A percentile compares a stretch with the other conserved stretches of the same genome.
Conservation (phyloP, 2,797 vertebrate species). For the Ispidina picta region DNA sequence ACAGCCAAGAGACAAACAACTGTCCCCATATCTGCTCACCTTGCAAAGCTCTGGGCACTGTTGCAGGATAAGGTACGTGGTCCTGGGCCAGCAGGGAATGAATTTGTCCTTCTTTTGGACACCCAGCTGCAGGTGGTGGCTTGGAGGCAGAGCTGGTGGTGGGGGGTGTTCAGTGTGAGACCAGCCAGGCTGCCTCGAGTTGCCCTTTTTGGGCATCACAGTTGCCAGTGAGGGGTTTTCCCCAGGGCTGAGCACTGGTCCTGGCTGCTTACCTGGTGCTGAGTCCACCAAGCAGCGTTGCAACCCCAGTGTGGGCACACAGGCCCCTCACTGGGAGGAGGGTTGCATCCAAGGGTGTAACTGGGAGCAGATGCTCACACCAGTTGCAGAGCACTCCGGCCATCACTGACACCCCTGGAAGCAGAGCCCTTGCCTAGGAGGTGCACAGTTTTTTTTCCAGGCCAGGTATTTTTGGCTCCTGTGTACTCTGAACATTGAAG, state of each 20-base stretch:
- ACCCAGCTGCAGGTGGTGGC: fast-evolving
- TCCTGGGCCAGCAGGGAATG: background rate
- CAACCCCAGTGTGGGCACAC: background rate
- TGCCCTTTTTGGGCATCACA: background rate
- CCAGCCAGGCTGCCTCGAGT: fast-evolving
- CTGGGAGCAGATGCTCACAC: background rate
- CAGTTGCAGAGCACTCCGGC: background rate
- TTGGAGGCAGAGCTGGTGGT: background rate
- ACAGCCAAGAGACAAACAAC: background rate
- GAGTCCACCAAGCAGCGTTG: fast-evolving
- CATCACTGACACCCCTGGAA: background rate
- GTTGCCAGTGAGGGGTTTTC: background rate
- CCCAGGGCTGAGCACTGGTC: fast-evolving
- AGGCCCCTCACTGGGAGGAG: fast-evolving
- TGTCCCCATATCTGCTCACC: background rate
- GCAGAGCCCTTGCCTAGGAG: background rate
- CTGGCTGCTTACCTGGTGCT: fast-evolving
- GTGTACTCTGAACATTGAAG: background rate
- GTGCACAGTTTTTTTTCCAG: background rate
- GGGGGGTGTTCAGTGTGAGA: background rate
- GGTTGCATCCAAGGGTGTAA: background rate
- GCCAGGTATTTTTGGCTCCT: background rate
- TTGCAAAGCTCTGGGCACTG: fast-evolving
- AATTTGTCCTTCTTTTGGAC: background rate
- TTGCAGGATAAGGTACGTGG: fast-evolving